Conservation (phyloP, 2,888 invertebrate species). For the Glaucopsyche alexis region DNA sequence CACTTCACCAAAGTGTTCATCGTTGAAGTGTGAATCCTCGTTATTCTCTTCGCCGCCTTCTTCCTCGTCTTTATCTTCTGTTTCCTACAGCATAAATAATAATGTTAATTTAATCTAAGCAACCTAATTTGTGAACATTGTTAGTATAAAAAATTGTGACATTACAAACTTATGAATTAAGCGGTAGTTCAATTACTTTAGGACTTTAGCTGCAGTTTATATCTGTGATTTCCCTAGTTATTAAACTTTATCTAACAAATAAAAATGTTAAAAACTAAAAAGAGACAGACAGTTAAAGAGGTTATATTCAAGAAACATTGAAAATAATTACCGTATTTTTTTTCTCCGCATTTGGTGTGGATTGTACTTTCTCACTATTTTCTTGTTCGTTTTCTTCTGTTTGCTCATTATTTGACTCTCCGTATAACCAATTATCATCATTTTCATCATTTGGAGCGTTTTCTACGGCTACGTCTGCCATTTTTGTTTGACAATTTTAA, state of each 20-base stretch:
- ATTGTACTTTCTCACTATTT: conserved; percentile 47
- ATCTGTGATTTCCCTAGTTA: not conserved
- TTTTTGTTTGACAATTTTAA: conserved; percentile 46
- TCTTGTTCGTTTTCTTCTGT: conserved; percentile 42
- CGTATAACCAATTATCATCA: conserved; percentile 94
- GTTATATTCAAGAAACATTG: conserved; percentile 36
- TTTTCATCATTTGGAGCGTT: conserved; percentile 79
- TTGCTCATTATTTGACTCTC: conserved; percentile 83
- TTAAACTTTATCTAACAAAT: not conserved
- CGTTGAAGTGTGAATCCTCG: conserved; percentile 73
- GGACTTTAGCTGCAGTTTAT: too few species aligned
- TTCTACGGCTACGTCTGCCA: conserved; percentile 67
- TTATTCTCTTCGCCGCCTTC: conserved; percentile 69
- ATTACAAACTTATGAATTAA: too few species aligned
- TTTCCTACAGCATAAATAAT: conserved; percentile 47
- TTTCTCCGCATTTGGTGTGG: conserved; percentile 38
- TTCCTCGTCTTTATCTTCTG: conserved; percentile 72
- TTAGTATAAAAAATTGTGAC: too few species aligned
- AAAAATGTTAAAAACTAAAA: not conserved
- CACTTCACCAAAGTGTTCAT: conserved; percentile 74
- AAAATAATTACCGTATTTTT: conserved; percentile 37
- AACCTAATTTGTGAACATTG: not conserved
- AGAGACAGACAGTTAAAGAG: conserved; percentile 23
- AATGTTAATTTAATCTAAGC: conserved; percentile 1
- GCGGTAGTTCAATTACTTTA: too few species aligned